phyloP scores from a whole-genome alignment of 2,888 invertebrate species.

The Folsomia manolachei region DNA sequence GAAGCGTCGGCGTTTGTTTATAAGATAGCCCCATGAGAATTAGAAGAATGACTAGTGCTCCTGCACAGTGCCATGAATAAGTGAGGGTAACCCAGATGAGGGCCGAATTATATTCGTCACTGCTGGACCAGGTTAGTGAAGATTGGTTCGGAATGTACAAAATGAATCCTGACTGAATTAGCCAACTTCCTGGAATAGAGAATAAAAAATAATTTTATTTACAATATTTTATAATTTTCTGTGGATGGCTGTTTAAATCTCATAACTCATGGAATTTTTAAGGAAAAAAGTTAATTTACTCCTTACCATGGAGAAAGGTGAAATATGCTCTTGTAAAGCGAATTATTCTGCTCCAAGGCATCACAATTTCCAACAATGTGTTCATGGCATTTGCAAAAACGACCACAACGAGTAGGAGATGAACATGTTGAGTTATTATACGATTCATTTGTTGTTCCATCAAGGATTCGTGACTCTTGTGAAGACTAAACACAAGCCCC shows the following conservation, averaged over 20 bases:
- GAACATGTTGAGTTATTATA: conserved; percentile 47
- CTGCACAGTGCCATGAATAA: conserved; percentile 48
- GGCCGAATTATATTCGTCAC: conserved; percentile 46
- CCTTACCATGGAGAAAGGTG: conserved; percentile 50
- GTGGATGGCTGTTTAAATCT: too few relatives aligned
- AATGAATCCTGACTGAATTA: conserved; percentile 50
- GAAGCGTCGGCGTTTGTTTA: background rate
- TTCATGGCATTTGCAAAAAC: conserved; percentile 47
- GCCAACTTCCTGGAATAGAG: too few relatives aligned
- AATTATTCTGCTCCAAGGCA: conserved; percentile 44
- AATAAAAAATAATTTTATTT: too few relatives aligned
- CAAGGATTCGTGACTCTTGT: conserved; percentile 42
- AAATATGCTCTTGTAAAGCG: conserved; percentile 47
- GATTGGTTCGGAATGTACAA: conserved; percentile 43
- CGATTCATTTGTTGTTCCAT: too few relatives aligned
- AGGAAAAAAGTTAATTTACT: too few relatives aligned
- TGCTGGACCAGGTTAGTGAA: conserved; percentile 37
- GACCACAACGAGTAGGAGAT: conserved; percentile 39
- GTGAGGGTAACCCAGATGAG: conserved; percentile 48
- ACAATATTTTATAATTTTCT: too few relatives aligned
- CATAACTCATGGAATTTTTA: too few relatives aligned
- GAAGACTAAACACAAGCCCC: conserved; percentile 52
- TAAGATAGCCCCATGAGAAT: conserved; percentile 35
- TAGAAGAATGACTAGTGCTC: conserved; percentile 45
- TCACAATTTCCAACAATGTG: conserved; percentile 43